These are phyloP conservation scores for Quadriops clusia DNA, from an alignment of 2,888 invertebrate species.

Conservation along the genomic window DNA sequence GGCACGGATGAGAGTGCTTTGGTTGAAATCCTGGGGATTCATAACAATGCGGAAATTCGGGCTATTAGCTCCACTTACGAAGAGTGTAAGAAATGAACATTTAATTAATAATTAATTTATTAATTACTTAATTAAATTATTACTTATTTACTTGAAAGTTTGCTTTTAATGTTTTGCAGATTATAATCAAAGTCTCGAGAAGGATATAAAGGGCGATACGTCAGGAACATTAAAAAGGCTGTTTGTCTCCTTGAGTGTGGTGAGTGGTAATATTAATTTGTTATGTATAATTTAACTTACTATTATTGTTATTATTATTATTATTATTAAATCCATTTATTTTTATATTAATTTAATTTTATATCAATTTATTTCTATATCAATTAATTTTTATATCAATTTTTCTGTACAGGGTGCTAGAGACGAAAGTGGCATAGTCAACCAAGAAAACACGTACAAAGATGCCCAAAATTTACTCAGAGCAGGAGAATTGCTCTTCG, in stretches of 20 bases:
- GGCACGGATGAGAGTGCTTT: constrained; percentile 74
- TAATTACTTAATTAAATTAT: constrained; percentile 1
- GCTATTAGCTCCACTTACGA: constrained; percentile 67
- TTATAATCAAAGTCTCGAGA: too few species aligned
- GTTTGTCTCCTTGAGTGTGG: constrained; percentile 68
- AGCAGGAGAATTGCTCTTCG: constrained; percentile 52
- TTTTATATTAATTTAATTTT: too few species aligned
- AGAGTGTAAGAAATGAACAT: constrained; percentile 52
- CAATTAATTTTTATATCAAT: neutral
- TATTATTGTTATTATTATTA: too few species aligned
- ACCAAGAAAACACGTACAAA: constrained; percentile 58
- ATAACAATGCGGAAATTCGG: constrained; percentile 71
- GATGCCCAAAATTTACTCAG: constrained; percentile 72
- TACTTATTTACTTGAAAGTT: too few species aligned
- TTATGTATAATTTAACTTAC: too few species aligned
- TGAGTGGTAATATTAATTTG: too few species aligned
- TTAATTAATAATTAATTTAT: constrained; percentile 3
- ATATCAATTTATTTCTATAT: too few species aligned
- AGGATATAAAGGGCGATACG: constrained; percentile 76
- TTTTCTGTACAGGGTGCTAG: constrained; percentile 49
- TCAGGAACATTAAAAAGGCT: constrained; percentile 84
- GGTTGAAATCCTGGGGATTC: constrained; percentile 75
- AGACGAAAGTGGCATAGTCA: constrained; percentile 65
- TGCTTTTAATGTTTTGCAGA: too few species aligned
- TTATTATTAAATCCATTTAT: too few species aligned